Evolutionary conservation across 2,113 vertebrate genomes (phyloP), one percentile per base, ranked within the genome.

Genomic region (Nothocercus julius): DNA sequence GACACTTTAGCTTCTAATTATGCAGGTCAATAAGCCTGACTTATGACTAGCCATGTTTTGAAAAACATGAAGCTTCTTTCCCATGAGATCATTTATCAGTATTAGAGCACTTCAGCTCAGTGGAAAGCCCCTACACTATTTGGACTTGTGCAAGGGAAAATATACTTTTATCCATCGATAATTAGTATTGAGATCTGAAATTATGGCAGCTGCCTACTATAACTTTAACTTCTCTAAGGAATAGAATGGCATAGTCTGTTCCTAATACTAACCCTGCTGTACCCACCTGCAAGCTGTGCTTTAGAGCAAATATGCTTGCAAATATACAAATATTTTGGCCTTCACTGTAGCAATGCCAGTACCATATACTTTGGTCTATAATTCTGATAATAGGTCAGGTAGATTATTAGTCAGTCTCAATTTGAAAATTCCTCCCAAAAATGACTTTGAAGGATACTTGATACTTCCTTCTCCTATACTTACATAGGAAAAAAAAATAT

Each of bases 341-440:
- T 69, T 54, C 25, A 45, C 11, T 24, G 24, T 17, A 68, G 8
- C 38, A 78, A 51, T 49, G 27, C 12, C 24, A 47, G 40, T 73
- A 19, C 7, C 6, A 19, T 3, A 1, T 20, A 24, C 0, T 0
- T 27, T 83, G 9, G 10, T 34, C 82, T 5, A 11, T 28, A 30
- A 10, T 49, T 66, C 30, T 28, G 49, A 3, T 10, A 10, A 12
- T 66, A 49, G 5, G 22, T 44, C 89, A 3, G 2, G 21, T 28
- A 83, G 15, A 53, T 24, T 76, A 12, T 14, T 45, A 32, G 21
- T 4, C 38, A 42, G 36, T 72, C 47, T 85, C 63, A 27, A 24
- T 87, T 86, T 38, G 30, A 82, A 93, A 68, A 10, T 4, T 61
- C 7, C 15, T 8, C 53, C 15, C 11, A 69, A 64, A 82, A 87